Percentiles rank a stretch among this genome's conserved stretches.
phyloP scores from a whole-genome alignment of 2,113 vertebrate genomes.

The Girardinichthys multiradiatus region DNA sequence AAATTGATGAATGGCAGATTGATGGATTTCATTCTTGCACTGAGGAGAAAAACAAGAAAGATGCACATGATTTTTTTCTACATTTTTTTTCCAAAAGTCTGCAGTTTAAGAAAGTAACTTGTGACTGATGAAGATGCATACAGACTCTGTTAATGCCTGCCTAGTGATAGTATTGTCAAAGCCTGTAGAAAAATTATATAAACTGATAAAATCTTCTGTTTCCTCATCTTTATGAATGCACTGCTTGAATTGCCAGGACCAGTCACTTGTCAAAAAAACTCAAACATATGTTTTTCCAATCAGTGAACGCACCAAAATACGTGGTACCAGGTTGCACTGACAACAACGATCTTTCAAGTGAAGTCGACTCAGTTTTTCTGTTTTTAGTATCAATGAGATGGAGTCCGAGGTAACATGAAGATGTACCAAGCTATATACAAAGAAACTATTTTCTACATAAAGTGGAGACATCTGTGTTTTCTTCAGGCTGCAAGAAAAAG shows the following conservation, averaged over 20 bases:
- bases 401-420: too few relatives aligned
- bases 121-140: slow-evolving; percentile 49
- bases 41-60: slow-evolving; percentile 63
- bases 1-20: slow-evolving; percentile 89
- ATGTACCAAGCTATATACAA: too few relatives aligned
- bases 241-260: background rate
- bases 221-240: background rate
- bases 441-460: too few relatives aligned
- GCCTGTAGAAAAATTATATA: background rate
- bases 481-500: too few relatives aligned
- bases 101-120: slow-evolving; percentile 71
- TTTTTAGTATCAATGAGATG: too few relatives aligned
- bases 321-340: background rate
- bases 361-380: background rate
- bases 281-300: background rate
- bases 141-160: slow-evolving; percentile 12
- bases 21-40: slow-evolving; percentile 87
- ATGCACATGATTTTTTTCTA: slow-evolving; percentile 74
- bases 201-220: background rate
- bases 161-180: background rate
- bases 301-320: background rate
- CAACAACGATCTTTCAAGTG: background rate
- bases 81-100: slow-evolving; percentile 42
- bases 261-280: background rate
- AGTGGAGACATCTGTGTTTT: too few relatives aligned